Evolutionary conservation across 2,888 invertebrate species (phyloP).

Genomic region (Therioaphis trifolii): DNA sequence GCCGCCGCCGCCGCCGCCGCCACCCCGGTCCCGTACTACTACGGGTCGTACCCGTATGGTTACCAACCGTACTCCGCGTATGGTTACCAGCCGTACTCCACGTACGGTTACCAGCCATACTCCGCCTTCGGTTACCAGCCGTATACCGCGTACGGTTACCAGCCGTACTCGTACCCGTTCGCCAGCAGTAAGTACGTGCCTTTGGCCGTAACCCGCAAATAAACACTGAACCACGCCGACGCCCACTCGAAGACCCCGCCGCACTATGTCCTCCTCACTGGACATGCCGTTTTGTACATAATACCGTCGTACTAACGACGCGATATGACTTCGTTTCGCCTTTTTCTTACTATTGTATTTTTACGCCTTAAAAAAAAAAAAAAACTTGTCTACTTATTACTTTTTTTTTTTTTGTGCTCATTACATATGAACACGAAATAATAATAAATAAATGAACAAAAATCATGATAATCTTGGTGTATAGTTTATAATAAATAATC

Average conservation of each 20-base stretch:
- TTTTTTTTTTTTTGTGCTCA: too few species aligned
- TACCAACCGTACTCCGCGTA: constrained; percentile 55
- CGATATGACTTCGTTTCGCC: too few species aligned
- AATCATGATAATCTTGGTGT: too few species aligned
- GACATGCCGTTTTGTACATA: too few species aligned
- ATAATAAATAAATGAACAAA: too few species aligned
- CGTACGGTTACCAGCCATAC: constrained; percentile 37
- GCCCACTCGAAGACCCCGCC: not conserved
- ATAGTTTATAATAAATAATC: too few species aligned
- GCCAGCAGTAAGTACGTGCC: not conserved
- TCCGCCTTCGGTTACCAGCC: constrained; percentile 35
- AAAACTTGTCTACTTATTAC: too few species aligned
- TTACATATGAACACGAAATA: too few species aligned
- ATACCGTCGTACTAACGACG: too few species aligned
- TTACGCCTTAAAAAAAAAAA: too few species aligned
- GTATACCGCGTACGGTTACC: constrained; percentile 47
- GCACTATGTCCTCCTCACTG: too few species aligned
- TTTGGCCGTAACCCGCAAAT: constrained; percentile 6
- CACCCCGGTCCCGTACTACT: constrained; percentile 64
- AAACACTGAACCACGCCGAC: not conserved
- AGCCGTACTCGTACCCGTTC: constrained; percentile 49
- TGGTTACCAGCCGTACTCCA: constrained; percentile 35
- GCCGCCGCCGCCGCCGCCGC: not conserved
- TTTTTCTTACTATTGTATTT: too few species aligned
- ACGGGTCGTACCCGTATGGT: constrained; percentile 62